These are phyloP conservation scores for Acrocephalus arundinaceus DNA, from an alignment of 2,113 vertebrate species.

Conservation along the genomic window DNA sequence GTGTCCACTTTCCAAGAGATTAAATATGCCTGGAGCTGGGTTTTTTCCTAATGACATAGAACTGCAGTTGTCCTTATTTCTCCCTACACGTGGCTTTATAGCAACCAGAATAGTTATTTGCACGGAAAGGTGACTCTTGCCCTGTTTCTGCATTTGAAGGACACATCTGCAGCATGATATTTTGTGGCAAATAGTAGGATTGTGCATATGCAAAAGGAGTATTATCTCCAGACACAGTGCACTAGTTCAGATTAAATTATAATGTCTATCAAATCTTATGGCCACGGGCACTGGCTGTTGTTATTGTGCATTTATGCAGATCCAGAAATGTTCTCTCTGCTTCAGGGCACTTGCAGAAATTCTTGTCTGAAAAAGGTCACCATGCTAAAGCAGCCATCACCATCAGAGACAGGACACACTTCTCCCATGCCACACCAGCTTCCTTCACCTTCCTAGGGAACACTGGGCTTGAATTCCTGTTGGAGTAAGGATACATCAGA, in stretches of 20 bases:
- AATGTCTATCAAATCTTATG: background rate
- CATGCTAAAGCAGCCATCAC: background rate
- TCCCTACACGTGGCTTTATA: background rate
- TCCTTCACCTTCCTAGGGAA: background rate
- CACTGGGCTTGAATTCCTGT: background rate
- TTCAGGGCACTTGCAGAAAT: background rate
- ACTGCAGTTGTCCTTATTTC: background rate
- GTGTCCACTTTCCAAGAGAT: background rate
- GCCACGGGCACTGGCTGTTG: background rate
- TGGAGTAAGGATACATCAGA: background rate
- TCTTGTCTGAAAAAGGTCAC: background rate
- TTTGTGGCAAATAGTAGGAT: background rate
- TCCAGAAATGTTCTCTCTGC: background rate
- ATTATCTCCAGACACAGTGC: background rate
- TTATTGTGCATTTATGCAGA: slow-evolving; percentile 25
- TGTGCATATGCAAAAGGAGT: background rate
- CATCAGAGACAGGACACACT: background rate
- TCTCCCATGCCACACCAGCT: background rate
- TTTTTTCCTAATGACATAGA: background rate
- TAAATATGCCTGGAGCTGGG: background rate
- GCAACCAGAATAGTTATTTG: background rate
- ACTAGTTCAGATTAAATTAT: slow-evolving; percentile 6
- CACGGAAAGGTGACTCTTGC: background rate
- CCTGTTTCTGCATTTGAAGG: background rate
- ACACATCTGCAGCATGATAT: background rate